Evolutionary conservation across 2,113 vertebrate species (phyloP), one percentile per base, ranked within the genome.

Genomic region (Festucalex cinctus): DNA sequence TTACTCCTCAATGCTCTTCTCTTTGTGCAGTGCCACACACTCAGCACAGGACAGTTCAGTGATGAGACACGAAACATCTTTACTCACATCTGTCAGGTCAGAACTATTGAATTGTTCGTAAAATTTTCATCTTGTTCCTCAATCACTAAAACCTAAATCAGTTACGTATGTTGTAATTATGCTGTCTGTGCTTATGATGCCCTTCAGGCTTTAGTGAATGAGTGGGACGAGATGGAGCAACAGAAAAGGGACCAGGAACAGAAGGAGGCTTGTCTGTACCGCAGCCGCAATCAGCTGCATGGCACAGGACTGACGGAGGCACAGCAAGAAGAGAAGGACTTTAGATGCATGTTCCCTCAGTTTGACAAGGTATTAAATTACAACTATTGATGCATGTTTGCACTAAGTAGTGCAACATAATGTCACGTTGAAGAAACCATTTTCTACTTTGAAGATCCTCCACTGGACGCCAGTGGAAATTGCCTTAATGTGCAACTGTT

Each of bases 211-310:
- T 78, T 73, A 81, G 89, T 97, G 79, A 99, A 94, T 43, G 94
- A 96, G 43, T 99, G 97, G 96, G 95, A 98, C 46, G 95, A 98
- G 19, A 94, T 97, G 87, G 94, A 98, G 54, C 88, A 87, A 19
- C 68, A 56, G 43, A 88, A 82, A 17, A 90, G 90, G 54, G 94
- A 95, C 79, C 85, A 26, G 63, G 94, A 94, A 60, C 87, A 94
- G 68, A 83, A 88, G 81, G 90, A 95, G 70, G 89, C 28, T 58
- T 96, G 92, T 71, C 78, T 99, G 65, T 99, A 97, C 80, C 93
- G 90, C 65, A 94, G 81, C 66, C 93, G 89, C 58, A 92, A 87
- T 68, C 92, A 86, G 59, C 90, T 64, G 28, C 93, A 95, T 0
- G 93, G 91, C 3, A 86, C 88, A 14, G 90, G 91, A 3, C 82